Base-by-base conservation (phyloP, 1,140 invertebrate genomes). In the Aphaenogaster ashmeadi region DNA sequence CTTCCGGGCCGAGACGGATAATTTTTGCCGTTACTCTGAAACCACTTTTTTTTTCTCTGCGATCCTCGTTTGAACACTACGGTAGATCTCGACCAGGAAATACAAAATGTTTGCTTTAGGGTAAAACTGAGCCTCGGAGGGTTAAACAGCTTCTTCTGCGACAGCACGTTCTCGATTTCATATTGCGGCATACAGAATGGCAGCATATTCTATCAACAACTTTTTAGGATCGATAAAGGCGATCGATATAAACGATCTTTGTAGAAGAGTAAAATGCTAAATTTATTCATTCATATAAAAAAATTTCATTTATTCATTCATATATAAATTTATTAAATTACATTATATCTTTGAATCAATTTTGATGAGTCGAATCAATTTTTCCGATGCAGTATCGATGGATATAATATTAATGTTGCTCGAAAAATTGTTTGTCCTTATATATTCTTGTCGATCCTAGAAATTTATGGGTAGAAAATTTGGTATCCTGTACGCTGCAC, bases 81-180 rank as follows among this genome's bases (percentile, higher is more conserved):
- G 41, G 54, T 71, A 21, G 56, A 60, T 84, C 15, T 38, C 18
- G 18, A 75, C 47, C 18, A 38, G 18, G n/a, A 44, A 69, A 33
- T 58, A 47, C 33, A 33, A 75, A 84, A 75, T 18, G 64, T 71
- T 47, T 27, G 13, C 15, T 75, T 36, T 50, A 27, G 27, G 8
- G n/a, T 69, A 41, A 54, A 81, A 81, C 15, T 41, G 9, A 4
- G 62, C 15, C 47, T 81, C 36, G 54, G 58, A 75, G 54, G 44
- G 33, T 84, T 75, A 62, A 84, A 60, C 27, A 72, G 54, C 52
- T 64, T 66, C 47, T 86, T 50, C 21, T 58, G 21, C 41, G 38
- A 88, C n/a, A 88, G n/a, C 64, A 33, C 50, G 15, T 81, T 54
- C 5, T 69, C 36, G 15, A 71, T 71, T 71, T 69, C 21, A 8